These are phyloP conservation scores for Hucho hucho DNA, from an alignment of 2,113 vertebrate genomes.

Conservation along the genomic window DNA sequence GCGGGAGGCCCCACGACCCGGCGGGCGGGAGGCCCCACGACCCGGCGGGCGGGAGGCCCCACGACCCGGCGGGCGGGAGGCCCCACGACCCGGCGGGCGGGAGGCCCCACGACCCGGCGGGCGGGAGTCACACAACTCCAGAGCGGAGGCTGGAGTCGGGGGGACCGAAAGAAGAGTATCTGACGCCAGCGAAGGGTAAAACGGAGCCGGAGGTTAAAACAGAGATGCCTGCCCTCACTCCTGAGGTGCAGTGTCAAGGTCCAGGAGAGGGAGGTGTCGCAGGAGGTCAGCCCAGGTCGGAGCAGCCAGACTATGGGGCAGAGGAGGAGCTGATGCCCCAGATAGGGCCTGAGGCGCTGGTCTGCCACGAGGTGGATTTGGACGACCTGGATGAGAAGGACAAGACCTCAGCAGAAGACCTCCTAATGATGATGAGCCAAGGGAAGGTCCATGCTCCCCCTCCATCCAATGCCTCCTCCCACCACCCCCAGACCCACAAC, in stretches of 20 bases:
- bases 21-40: too few species aligned
- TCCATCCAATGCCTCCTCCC: conserved; percentile 6
- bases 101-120: background rate
- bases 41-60: too few species aligned
- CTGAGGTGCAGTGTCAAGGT: conserved; percentile 53
- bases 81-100: background rate
- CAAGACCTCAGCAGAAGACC: conserved; percentile 75
- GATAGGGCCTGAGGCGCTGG: conserved; percentile 88
- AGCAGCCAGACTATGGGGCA: conserved; percentile 41
- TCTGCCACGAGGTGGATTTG: conserved; percentile 95
- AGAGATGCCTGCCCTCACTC: conserved; percentile 74
- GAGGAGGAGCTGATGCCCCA: conserved; percentile 81
- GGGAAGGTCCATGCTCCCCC: conserved; percentile 56
- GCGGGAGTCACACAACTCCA: conserved; percentile 11
- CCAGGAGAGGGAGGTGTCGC: conserved; percentile 18
- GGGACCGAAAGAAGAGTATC: conserved; percentile 1
- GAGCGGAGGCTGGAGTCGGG: conserved; percentile 64
- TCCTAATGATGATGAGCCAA: conserved; percentile 50
- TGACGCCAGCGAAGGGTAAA: conserved; percentile 7
- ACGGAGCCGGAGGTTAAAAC: conserved; percentile 54
- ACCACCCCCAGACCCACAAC: conserved; percentile 10
- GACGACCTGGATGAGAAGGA: conserved; percentile 94
- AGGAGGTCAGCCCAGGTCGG: conserved; percentile 45
- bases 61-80: too few species aligned
- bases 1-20: too few species aligned